Percentiles rank a stretch among this genome's conserved stretches.
Evolutionary conservation across 2,797 vertebrate species (phyloP).

Genomic region (Cynodonichthys magdalenae): DNA sequence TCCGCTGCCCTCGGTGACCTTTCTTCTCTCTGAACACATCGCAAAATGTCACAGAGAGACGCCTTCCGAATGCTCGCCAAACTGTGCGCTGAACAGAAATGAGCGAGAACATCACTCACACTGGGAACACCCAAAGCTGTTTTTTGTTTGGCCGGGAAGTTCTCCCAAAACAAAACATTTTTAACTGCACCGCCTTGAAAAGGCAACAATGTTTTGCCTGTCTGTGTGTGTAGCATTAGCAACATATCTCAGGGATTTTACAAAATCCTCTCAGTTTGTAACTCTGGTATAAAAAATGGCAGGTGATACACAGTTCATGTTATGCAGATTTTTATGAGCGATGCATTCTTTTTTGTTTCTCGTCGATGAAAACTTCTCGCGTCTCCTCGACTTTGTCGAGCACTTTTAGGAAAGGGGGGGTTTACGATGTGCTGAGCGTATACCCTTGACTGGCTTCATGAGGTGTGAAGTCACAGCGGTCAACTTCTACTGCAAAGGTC

Average conservation of each 20-base stretch:
- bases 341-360: slow-evolving; percentile 24
- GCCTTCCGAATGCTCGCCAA: slow-evolving; percentile 62
- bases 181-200: too few relatives aligned
- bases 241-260: too few relatives aligned
- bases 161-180: slow-evolving; percentile 25
- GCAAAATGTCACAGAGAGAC: slow-evolving; percentile 75
- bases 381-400: slow-evolving; percentile 41
- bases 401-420: slow-evolving; percentile 33
- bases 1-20: slow-evolving; percentile 68
- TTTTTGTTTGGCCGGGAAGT: slow-evolving; percentile 7
- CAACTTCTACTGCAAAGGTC: slow-evolving; percentile 54
- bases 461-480: slow-evolving; percentile 67
- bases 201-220: too few relatives aligned
- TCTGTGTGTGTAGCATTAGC: too few relatives aligned
- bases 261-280: too few relatives aligned
- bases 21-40: slow-evolving; percentile 66
- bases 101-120: slow-evolving; percentile 50
- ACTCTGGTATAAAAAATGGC: too few relatives aligned
- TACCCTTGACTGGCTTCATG: slow-evolving; percentile 70
- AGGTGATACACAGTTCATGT: too few relatives aligned
- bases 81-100: slow-evolving; percentile 62
- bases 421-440: slow-evolving; percentile 60
- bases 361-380: slow-evolving; percentile 32
- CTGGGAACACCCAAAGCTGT: slow-evolving; percentile 48
- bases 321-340: slow-evolving; percentile 32